Base-by-base conservation (phyloP, 2,113 vertebrate genomes). In the Clinocottus analis region DNA sequence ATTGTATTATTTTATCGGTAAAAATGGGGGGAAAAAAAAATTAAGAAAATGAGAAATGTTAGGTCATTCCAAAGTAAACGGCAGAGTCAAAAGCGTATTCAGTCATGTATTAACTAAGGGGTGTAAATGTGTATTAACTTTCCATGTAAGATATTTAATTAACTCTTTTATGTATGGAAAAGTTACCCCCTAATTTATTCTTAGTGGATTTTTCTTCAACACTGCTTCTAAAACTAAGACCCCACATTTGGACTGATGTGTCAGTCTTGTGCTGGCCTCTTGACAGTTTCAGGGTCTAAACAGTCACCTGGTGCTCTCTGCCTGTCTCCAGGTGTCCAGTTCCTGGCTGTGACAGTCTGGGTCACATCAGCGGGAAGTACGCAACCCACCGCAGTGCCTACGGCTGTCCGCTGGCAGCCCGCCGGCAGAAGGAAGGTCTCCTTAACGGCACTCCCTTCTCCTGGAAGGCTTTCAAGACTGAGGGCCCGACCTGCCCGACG, bases 351-450 rank as follows among this genome's bases (percentile, higher is more conserved):
- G 98, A 99, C 77, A 98, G 98, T 79, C 95, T 99, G 2, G 98
- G 98, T 47, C 98, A 99, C 93, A 98, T 99, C 93, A 99, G 98
- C 0, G 98, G 98, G 74, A 99, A 99, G 88, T 99, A 99, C 0
- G 97, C 98, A 51, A 99, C 98, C 0, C 98, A 99, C 91, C 97
- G 98, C 62, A 99, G 98, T 9, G 98, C 98, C 0, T 99, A 98
- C 0, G 98, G 98, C 25, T 99, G 98, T 35, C 98, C 98, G 0
- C 93, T 99, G 55, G 98, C 97, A 0, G 97, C 98, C 7, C 97
- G 98, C 25, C 93, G 97, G 71, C 98, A 99, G 94, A 99, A 98
- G 86, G 98, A 99, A 78, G 97, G 97, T 0, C 95, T 97, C 0
- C 94, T 99, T 51, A 98, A 99, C 0, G 97, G 98, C 65, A 96